Evolutionary conservation across 2,113 vertebrate species (phyloP), one percentile per base, ranked within the genome.

Genomic region (Apodemus speciosus): DNA sequence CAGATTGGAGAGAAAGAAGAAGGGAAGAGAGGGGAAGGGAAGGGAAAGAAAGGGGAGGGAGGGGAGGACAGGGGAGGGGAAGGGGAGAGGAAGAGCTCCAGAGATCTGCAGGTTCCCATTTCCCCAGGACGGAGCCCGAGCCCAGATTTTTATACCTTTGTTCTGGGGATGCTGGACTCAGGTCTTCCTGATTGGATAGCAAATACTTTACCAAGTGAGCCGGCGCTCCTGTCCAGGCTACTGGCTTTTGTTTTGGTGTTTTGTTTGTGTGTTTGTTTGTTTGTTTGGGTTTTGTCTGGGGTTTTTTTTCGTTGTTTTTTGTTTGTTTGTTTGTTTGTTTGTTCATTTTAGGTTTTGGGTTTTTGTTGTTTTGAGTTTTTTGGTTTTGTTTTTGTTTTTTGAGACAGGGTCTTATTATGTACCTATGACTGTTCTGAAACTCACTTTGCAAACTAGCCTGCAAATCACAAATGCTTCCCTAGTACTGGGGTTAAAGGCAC

Each of bases 31-130:
- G 15, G 6, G 32, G 18, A 25, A 13, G 76, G 51, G 9, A 15
- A 18, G 4, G 15, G 30, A n/a, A 6, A 8, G 18, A 6, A n/a
- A 7, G 18, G 20, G 0, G 16, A 25, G 9, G 9, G 30, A n/a
- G 16, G 27, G 30, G 27, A 35, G 32, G 32, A 15, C 0, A n/a
- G 66, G 66, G 16, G 5, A 69, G 32, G 3, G 46, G 30, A 32
- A 46, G 11, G 40, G 27, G 7, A 56, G 6, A 10, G 9, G 35
- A 25, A 32, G 77, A 9, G 6, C 53, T 40, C n/a, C n/a, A 60
- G 53, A 58, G 79, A 60, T 40, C 25, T 60, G 23, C 23, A 14
- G 10, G 8, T 62, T 14, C 25, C 56, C 4, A 20, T 30, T 25
- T 60, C 7, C 56, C 25, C 56, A 62, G 53, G 0, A 8, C n/a